These are phyloP conservation scores for Lucilia cuprina DNA, from an alignment of 1,140 invertebrate genomes.

Conservation along the genomic window DNA sequence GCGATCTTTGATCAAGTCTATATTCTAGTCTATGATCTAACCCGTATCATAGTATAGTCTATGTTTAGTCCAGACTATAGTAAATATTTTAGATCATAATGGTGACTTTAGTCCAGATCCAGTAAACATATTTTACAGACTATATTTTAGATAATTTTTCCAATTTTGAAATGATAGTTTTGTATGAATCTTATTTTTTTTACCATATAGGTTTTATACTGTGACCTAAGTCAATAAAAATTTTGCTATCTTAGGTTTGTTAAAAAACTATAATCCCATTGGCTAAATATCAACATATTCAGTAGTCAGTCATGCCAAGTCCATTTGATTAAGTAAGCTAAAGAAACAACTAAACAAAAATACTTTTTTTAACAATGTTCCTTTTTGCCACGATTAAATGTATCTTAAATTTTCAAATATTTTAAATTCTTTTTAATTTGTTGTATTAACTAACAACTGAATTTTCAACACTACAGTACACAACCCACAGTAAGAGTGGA, in stretches of 20 bases:
- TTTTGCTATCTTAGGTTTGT: not conserved
- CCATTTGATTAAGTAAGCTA: not conserved
- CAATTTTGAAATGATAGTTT: no score
- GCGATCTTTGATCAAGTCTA: no score
- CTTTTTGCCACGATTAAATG: not conserved
- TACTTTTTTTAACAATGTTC: not conserved
- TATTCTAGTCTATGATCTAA: no score
- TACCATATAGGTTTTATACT: no score
- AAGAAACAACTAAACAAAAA: not conserved
- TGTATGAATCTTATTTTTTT: no score
- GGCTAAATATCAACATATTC: not conserved
- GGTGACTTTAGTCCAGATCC: no score
- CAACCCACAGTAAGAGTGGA: not conserved
- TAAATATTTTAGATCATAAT: no score
- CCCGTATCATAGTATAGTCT: no score
- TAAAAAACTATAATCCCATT: not conserved
- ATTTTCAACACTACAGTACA: not conserved
- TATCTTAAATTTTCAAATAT: not conserved
- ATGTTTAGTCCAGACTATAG: no score
- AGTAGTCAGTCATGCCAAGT: not conserved
- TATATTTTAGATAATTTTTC: no score
- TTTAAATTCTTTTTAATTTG: not conserved
- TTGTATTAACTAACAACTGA: not conserved
- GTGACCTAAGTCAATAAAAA: not conserved
- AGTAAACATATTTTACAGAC: no score